Conservation (phyloP, 2,113 vertebrate species). For the Oreochromis spilurus region DNA sequence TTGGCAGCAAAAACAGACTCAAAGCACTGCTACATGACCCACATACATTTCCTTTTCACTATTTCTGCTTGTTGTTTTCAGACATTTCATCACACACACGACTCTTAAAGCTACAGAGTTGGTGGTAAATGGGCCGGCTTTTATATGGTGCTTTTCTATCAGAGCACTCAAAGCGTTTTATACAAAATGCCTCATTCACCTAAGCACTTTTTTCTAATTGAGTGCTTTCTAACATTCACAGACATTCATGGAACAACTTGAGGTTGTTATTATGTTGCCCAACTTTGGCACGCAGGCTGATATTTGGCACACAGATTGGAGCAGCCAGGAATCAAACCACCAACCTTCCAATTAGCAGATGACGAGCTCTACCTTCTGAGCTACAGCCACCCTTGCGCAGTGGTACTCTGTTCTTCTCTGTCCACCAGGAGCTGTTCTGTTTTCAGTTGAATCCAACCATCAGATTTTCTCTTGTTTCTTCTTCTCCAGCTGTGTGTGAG, state of each 20-base stretch:
- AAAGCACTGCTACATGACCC: background rate
- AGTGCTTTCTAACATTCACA: background rate
- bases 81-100: background rate
- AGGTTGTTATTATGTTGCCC: background rate
- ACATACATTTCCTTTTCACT: background rate
- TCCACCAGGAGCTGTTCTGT: background rate
- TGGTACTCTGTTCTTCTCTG: background rate
- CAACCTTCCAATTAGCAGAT: background rate
- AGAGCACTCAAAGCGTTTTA: background rate
- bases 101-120: background rate
- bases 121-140: background rate
- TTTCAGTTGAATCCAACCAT: background rate
- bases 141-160: background rate
- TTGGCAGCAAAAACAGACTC: background rate
- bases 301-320: background rate
- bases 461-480: background rate
- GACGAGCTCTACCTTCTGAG: background rate
- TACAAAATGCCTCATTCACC: background rate
- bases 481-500: constrained; percentile 29
- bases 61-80: background rate
- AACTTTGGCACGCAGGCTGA: background rate
- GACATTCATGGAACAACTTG: background rate
- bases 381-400: background rate
- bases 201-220: background rate
- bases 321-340: background rate